Evolutionary conservation across 2,113 vertebrate species (phyloP).

Genomic region (Cavia porcellus): DNA sequence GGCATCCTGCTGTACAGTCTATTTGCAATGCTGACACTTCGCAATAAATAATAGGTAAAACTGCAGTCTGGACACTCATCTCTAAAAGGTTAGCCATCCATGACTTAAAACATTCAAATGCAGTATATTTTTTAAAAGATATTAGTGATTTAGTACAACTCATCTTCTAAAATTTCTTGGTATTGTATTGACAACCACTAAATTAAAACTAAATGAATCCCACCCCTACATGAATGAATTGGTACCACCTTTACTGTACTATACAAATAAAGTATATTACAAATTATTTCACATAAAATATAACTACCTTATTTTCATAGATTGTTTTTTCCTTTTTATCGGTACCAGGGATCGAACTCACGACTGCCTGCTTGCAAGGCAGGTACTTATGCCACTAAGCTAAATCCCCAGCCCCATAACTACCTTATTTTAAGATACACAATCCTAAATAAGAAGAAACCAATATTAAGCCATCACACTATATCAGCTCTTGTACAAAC

Average conservation of each 20-base stretch:
- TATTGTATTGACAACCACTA: neutral
- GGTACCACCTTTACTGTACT: neutral
- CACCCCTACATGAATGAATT: neutral
- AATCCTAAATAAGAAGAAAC: neutral
- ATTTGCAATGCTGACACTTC: neutral
- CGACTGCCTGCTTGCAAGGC: too few relatives aligned
- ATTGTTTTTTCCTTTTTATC: too few relatives aligned
- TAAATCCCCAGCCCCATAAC: too few relatives aligned
- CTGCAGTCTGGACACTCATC: neutral
- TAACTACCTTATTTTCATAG: neutral
- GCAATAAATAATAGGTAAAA: neutral
- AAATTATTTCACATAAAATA: neutral
- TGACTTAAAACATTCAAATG: neutral
- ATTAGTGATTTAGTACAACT: neutral
- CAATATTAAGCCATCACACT: neutral
- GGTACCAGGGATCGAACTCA: too few relatives aligned
- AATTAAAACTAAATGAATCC: conserved; percentile 13
- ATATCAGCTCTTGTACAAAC: neutral
- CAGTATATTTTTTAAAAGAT: neutral
- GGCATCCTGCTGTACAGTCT: neutral
- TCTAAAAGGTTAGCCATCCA: neutral
- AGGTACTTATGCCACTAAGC: too few relatives aligned
- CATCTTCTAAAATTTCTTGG: neutral
- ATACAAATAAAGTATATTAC: neutral
- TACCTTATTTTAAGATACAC: conserved; percentile 1